Base-by-base conservation (phyloP, 2,113 vertebrate species). In the Turnix velox region DNA sequence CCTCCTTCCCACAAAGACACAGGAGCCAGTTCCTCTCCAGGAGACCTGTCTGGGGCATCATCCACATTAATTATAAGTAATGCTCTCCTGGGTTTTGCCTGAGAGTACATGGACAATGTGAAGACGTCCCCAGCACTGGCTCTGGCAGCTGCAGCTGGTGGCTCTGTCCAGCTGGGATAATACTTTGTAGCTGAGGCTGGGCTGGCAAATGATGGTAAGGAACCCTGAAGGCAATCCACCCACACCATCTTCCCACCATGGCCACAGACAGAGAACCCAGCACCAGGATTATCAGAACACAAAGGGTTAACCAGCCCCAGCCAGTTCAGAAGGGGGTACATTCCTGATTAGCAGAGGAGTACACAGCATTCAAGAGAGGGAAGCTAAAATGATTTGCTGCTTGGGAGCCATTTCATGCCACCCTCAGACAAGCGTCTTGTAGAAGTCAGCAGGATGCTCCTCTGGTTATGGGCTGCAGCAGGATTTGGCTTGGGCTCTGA, bases 401-500 rank as follows among this genome's bases (percentile, higher is more conserved):
- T 81, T 87, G 69, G 84, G 73, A 94, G 78, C 74, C 73, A 40
- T 80, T 94, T 75, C 81, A 63, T 95, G 89, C 81, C 93, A 91
- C 94, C 87, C 91, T 89, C 94, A 82, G 87, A 88, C 77, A 92
- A 94, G 58, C 2, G 65, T 71, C 91, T 86, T 59, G 78, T 52
- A 82, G 87, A 91, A 94, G 88, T 5, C 95, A 94, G 94, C 90
- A 61, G 95, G 94, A 89, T 3, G 16, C 84, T 84, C 43, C 77
- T 89, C 87, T 88, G 78, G 94, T 95, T 92, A 89, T 43, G 58
- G 93, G 13, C 81, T 87, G 74, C 74, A 82, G 91, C 49, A 51
- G 89, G 67, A 82, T 48, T 95, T 95, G 93, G 95, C 94, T 93
- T 67, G 0, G 0, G 80, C 95, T 95, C 92, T 92, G 90, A 92